Evolutionary conservation across 2,888 invertebrate species (phyloP).

Genomic region (Tolmerus cingulatus): DNA sequence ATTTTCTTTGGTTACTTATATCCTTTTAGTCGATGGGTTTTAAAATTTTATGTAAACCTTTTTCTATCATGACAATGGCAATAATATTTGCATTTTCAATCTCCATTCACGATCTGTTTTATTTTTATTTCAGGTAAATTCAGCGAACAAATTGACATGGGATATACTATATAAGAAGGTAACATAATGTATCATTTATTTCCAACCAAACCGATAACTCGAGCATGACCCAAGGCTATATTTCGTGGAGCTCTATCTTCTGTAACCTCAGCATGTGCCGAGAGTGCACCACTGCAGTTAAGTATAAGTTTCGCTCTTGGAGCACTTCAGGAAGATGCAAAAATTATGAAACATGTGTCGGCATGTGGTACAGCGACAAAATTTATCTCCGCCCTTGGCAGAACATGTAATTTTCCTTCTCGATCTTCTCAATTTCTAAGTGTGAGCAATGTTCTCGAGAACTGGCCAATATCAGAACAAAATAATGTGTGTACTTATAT

Average conservation of each 20-base stretch:
- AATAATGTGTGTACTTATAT: background rate
- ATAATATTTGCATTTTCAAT: background rate
- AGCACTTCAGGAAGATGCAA: background rate
- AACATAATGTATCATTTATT: background rate
- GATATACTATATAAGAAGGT: background rate
- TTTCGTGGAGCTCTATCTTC: background rate
- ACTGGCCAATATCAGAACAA: background rate
- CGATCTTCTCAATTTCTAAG: background rate
- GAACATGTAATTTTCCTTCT: background rate
- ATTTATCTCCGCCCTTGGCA: background rate
- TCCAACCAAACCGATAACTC: background rate
- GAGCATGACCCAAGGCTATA: background rate
- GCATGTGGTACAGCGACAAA: background rate
- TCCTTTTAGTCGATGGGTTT: no score
- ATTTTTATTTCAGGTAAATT: background rate
- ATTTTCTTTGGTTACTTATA: no score
- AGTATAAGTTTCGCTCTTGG: background rate
- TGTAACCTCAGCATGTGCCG: background rate
- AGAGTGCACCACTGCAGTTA: background rate
- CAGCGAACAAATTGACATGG: background rate
- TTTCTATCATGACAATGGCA: no score
- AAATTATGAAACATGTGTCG: background rate
- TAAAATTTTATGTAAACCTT: no score
- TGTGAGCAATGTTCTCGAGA: background rate
- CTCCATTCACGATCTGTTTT: background rate